A percentile compares a stretch with the other conserved stretches of the same genome.
These are phyloP conservation scores for Pyxicephalus adspersus DNA, from an alignment of 2,113 vertebrate genomes.

Conservation along the genomic window DNA sequence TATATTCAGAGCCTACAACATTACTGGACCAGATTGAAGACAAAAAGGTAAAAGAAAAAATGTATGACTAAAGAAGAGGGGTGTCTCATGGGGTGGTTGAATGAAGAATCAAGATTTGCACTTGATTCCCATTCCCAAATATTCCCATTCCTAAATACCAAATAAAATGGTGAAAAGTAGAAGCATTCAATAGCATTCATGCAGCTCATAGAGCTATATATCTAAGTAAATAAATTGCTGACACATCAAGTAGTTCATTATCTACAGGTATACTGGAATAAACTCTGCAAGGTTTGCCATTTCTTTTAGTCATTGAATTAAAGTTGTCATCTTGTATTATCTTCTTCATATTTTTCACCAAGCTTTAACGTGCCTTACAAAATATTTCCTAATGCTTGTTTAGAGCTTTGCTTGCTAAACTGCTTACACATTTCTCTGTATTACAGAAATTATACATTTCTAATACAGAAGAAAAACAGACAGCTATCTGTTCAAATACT, in stretches of 20 bases:
- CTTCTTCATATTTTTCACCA: slow-evolving; percentile 7
- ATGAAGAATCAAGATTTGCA: too few species aligned
- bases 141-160: too few species aligned
- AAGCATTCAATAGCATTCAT: slow-evolving; percentile 20
- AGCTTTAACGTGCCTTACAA: slow-evolving; percentile 10
- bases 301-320: slow-evolving; percentile 29
- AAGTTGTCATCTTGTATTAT: slow-evolving; percentile 34
- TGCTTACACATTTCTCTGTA: too few species aligned
- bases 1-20: too few species aligned
- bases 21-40: too few species aligned
- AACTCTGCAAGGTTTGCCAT: slow-evolving; percentile 30
- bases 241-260: slow-evolving; percentile 27
- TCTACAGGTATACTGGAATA: slow-evolving; percentile 34
- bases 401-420: background rate
- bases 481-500: too few species aligned
- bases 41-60: too few species aligned
- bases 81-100: too few species aligned
- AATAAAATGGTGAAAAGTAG: slow-evolving; percentile 3
- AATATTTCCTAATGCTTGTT: background rate
- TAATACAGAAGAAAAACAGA: too few species aligned
- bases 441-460: too few species aligned
- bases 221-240: slow-evolving; percentile 29
- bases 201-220: slow-evolving; percentile 13
- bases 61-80: too few species aligned
- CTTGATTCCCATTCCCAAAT: too few species aligned